Evolutionary conservation across 2,797 vertebrate species (phyloP).

Genomic region (Muscicapa striata): DNA sequence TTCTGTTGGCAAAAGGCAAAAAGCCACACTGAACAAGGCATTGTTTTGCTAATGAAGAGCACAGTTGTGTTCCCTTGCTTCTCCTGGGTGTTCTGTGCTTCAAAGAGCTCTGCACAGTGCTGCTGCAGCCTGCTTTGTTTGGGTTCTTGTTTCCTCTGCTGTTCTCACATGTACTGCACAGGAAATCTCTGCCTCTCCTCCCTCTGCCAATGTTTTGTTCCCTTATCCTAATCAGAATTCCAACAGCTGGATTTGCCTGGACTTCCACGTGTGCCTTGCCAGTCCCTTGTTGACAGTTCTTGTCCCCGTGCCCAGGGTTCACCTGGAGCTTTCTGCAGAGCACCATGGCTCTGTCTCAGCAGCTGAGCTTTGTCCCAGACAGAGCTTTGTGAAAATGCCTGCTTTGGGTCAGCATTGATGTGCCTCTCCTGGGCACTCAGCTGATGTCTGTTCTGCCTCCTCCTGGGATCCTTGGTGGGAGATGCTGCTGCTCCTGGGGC

Average conservation of each 20-base stretch:
- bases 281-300: background rate
- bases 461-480: background rate
- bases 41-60: background rate
- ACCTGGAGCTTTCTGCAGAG: background rate
- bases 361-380: background rate
- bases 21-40: background rate
- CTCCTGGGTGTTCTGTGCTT: background rate
- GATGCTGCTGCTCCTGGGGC: background rate
- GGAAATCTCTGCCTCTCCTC: constrained; percentile 27
- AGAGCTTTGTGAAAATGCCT: fast-evolving
- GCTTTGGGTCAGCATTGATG: background rate
- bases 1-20: background rate
- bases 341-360: background rate
- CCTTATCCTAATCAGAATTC: background rate
- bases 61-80: background rate
- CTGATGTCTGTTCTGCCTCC: background rate
- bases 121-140: background rate
- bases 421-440: background rate
- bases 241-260: background rate
- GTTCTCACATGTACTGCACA: background rate
- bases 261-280: background rate
- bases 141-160: background rate
- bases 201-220: constrained; percentile 3
- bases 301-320: background rate
- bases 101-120: background rate